Percentiles rank a stretch among this genome's conserved stretches.
These are phyloP conservation scores for Magallana ariakensis DNA, from an alignment of 1,140 invertebrate genomes.

Conservation along the genomic window DNA sequence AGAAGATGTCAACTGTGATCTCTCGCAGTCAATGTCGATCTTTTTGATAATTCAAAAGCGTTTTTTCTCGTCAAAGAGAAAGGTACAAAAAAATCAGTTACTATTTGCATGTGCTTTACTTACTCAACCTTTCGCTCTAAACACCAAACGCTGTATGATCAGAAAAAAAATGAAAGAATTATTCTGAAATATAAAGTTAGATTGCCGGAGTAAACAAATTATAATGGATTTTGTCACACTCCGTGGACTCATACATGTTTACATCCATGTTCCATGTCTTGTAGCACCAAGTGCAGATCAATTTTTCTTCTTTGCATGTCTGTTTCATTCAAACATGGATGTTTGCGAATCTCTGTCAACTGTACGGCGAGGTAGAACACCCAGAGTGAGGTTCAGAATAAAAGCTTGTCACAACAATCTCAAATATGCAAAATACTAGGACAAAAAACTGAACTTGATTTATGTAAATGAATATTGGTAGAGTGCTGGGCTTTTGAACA, in stretches of 20 bases:
- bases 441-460: conserved; percentile 26
- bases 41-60: conserved; percentile 3
- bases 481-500: conserved; percentile 28
- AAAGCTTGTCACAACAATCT: conserved; percentile 36
- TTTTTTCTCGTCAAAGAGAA: not conserved
- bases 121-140: not conserved
- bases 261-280: conserved; percentile 9
- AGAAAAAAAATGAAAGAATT: not conserved
- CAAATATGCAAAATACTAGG: conserved; percentile 24
- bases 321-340: not conserved
- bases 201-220: not conserved
- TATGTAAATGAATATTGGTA: conserved; percentile 23
- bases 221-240: not conserved
- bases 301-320: conserved; percentile 17
- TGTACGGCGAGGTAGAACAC: not conserved
- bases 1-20: not conserved
- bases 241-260: not conserved
- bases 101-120: conserved; percentile 15
- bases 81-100: not conserved
- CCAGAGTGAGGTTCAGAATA: not conserved
- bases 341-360: not conserved
- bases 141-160: not conserved
- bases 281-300: conserved; percentile 10
- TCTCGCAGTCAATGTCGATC: not conserved
- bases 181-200: not conserved